Base-by-base conservation (phyloP, 2,113 vertebrate species). In the Pavo muticus region DNA sequence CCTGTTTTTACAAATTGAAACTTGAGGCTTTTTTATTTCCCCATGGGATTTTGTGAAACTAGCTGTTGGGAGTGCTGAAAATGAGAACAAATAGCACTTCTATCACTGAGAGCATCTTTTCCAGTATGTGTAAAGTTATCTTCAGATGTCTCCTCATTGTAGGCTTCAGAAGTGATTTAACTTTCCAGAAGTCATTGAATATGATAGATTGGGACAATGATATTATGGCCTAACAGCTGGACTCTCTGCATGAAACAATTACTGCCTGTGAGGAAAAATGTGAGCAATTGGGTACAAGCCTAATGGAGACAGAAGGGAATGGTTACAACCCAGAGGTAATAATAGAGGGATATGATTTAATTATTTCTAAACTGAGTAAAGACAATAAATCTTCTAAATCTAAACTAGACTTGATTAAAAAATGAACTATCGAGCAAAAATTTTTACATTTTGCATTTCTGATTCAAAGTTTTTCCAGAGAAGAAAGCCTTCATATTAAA, bases 181-280 rank as follows among this genome's bases (percentile, higher is more conserved):
- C 35, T 91, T 96, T 92, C 30, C 23, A 88, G 85, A 81, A 79
- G 35, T 92, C 83, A 91, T 90, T 81, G 73, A 73, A 75, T 83
- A 57, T 91, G 89, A 95, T 91, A 86, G 72, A 95, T 91, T 76
- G 44, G 48, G 71, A 87, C 50, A 84, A 37, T 40, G 27, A 76
- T 90, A 94, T 95, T 80, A 80, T 64, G 47, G 23, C 78, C 65
- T 78, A 93, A 84, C 94, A 95, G 93, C 93, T 95, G 95, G 96
- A 94, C 92, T 86, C 79, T 78, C 91, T 90, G 73, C 67, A 37
- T 67, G 94, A 94, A 97, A 88, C 65, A 91, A 92, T 97, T 96
- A 93, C 73, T 97, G 93, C 93, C 48, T 94, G 89, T 18, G 82
- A 96, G 81, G 75, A 87, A 83, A 95, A 79, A 96, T 84, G 87